Evolutionary conservation across 2,888 invertebrate species (phyloP), one percentile per base, ranked within the genome.

Genomic region (Endotricha flammealis): DNA sequence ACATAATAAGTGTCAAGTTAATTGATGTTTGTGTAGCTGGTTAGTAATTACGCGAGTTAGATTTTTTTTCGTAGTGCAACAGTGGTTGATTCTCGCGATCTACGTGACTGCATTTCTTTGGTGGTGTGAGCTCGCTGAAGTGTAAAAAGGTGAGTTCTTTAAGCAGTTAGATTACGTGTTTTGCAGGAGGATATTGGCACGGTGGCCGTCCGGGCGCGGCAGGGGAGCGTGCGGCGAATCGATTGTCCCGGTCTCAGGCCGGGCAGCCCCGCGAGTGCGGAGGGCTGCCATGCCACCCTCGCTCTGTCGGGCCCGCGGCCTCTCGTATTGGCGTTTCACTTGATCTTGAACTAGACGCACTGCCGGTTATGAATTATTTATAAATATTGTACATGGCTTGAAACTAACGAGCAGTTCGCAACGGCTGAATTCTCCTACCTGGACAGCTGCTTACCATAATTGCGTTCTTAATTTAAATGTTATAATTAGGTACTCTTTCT

Each of bases 61-160:
- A 64, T 59, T 64, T 65, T 64, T 65, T 64, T 61, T 57, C 46
- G 32, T 38, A 76, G 81, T 83, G 82, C 64, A 66, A 57, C 60
- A 69, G 82, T 82, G 79, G 63, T 70, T 71, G 64, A 60, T 66
- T 64, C 70, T 72, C 75, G 77, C 80, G 78, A 78, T 74, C 71
- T 67, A 63, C 76, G 72, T 67, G 74, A 67, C 76, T 78, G 68
- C 74, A 67, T 76, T 75, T 75, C 73, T 75, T 73, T 62, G 64
- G 70, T 71, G 66, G 67, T 71, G 69, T 68, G 65, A 67, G 73
- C 57, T 69, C 62, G 71, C 68, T 79, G 73, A 72, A 69, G 76
- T 78, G 80, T 72, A 57, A 78, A 80, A 67, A 80, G 81, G 81
- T 83, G 62, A 78, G 82, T 83, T 81, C 77, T 77, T 78, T 54